Evolutionary conservation across 2,888 invertebrate genomes (phyloP).

Genomic region (Dermolepida albohirtum): DNA sequence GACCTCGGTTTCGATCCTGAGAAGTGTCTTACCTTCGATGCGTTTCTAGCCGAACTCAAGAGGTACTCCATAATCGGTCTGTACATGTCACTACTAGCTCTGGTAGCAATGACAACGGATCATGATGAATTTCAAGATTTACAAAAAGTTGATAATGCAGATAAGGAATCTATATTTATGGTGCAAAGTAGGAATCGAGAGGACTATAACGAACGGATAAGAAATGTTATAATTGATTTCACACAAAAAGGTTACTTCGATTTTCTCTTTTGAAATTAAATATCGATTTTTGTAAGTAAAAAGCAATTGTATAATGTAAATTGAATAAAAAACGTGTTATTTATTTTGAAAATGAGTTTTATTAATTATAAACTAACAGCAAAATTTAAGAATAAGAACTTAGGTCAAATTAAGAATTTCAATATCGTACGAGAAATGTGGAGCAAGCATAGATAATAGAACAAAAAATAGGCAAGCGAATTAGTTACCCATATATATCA

Average conservation of each 20-base stretch:
- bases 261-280: slow-evolving; percentile 16
- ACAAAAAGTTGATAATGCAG: slow-evolving; percentile 11
- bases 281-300: not conserved
- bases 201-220: slow-evolving; percentile 43
- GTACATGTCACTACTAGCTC: slow-evolving; percentile 45
- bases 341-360: too few relatives aligned
- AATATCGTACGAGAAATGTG: too few relatives aligned
- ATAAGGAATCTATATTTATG: slow-evolving; percentile 14
- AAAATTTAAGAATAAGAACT: too few relatives aligned
- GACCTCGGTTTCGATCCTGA: slow-evolving; percentile 52
- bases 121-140: slow-evolving; percentile 52
- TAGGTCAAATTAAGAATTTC: too few relatives aligned
- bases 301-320: not conserved
- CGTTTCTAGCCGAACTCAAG: slow-evolving; percentile 51
- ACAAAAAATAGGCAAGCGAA: too few relatives aligned
- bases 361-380: too few relatives aligned
- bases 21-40: slow-evolving; percentile 52
- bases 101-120: slow-evolving; percentile 48
- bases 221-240: slow-evolving; percentile 44
- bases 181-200: slow-evolving; percentile 42
- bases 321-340: too few relatives aligned
- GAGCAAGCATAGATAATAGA: too few relatives aligned
- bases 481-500: too few relatives aligned
- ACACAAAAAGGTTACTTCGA: slow-evolving; percentile 38
- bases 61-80: slow-evolving; percentile 52